A percentile compares a stretch with the other conserved stretches of the same genome.
These are phyloP conservation scores for Chloroceryle inda DNA, from an alignment of 2,797 vertebrate genomes.

Conservation along the genomic window DNA sequence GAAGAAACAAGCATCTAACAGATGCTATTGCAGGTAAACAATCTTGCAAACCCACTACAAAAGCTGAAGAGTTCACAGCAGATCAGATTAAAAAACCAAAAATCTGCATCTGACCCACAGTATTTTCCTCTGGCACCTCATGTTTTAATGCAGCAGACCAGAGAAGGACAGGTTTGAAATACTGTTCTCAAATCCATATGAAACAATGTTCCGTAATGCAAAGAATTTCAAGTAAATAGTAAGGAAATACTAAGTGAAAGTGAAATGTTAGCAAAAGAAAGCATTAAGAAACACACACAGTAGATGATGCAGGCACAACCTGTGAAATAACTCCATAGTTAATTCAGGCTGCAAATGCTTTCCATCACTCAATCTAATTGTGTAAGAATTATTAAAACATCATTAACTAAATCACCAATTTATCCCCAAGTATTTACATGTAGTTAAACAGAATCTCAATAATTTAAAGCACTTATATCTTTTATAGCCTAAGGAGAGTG, in stretches of 20 bases:
- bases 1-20: neutral
- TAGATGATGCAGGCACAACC: neutral
- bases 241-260: neutral
- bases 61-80: neutral
- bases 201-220: neutral
- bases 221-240: neutral
- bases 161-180: neutral
- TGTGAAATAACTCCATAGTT: neutral
- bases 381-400: constrained; percentile 4
- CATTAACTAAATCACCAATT: constrained; percentile 18
- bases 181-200: neutral
- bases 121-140: neutral
- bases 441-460: neutral
- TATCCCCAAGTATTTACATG: neutral
- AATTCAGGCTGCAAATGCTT: neutral
- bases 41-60: neutral
- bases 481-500: neutral
- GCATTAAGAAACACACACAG: neutral
- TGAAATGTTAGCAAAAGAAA: neutral
- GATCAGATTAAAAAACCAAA: neutral
- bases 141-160: neutral
- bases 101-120: neutral
- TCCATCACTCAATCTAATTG: neutral
- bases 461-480: neutral
- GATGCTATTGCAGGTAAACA: neutral